phyloP scores from a whole-genome alignment of 2,797 vertebrate genomes.

The Enteromius radiatus region DNA sequence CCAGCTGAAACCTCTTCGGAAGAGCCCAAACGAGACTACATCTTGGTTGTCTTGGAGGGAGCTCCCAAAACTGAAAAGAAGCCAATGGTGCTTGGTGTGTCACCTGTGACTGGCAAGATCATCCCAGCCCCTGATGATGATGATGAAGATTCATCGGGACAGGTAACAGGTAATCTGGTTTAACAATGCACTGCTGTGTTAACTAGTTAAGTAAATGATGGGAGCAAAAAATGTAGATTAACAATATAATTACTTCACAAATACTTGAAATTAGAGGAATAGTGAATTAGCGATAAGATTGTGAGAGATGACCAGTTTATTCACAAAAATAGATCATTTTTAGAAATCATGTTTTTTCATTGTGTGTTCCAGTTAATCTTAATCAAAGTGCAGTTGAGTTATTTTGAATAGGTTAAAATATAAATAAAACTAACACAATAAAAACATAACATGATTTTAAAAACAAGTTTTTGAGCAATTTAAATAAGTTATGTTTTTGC shows the following conservation, averaged over 20 bases:
- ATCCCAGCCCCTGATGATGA: slow-evolving; percentile 74
- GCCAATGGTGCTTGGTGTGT: slow-evolving; percentile 74
- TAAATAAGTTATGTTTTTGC: too few relatives aligned
- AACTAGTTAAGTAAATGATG: neutral
- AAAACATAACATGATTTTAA: too few relatives aligned
- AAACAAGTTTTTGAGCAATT: too few relatives aligned
- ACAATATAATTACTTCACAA: neutral
- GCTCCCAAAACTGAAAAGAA: slow-evolving; percentile 69
- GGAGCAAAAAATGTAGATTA: neutral
- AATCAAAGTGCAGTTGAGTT: too few relatives aligned
- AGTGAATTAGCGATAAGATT: neutral
- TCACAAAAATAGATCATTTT: too few relatives aligned
- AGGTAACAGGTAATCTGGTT: slow-evolving; percentile 65
- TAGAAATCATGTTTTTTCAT: too few relatives aligned
- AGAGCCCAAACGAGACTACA: slow-evolving; percentile 68
- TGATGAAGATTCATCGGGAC: slow-evolving; percentile 55
- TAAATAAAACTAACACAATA: too few relatives aligned
- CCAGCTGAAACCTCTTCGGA: slow-evolving; percentile 50
- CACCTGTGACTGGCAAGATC: slow-evolving; percentile 69
- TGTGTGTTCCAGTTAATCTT: too few relatives aligned
- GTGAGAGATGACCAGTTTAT: neutral
- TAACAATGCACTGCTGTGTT: neutral
- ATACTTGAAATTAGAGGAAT: neutral
- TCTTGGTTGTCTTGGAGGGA: slow-evolving; percentile 78
- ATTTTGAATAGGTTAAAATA: too few relatives aligned